Base-by-base conservation (phyloP, 64 coral and sea anemone genomes). In the Platygyra sinensis region DNA sequence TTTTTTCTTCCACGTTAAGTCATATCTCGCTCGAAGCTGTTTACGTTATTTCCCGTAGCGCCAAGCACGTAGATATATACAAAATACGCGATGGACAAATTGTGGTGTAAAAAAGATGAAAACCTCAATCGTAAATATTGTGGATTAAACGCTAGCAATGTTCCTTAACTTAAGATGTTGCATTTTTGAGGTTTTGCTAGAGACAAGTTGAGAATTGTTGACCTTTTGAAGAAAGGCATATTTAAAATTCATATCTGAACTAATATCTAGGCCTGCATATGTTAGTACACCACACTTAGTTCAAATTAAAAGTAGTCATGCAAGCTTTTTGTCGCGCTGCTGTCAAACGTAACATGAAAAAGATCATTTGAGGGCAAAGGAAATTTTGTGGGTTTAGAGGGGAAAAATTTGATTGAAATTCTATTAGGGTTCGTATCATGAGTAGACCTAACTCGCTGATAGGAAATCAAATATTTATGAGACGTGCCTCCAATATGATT, bases 391-490 rank as follows among this genome's bases (percentile, higher is more conserved):
- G 59, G 52, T 83, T 82, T 64, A 13, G 1, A 78, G 75, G 12
- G 9, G 30, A 27, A 80, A 80, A 62, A 32, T 80, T 32, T 31
- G 54, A 80, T 61, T 80, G 62, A 72, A 85, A 85, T 85, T 71
- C n/a, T 85, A 51, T 72, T 24, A 63, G 64, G 30, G 1, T 36
- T 28, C 10, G 63, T 71, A 51, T n/a, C 63, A 36, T 50, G 33
- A 69, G 81, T 72, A 85, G 71, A 72, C 81, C 39, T 14, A 50
- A 85, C 62, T 38, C 39, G 24, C 22, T 29, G 12, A 72, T 51
- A 71, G 63, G 62, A 85, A 85, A 85, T 85, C 9, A 85, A 85
- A 85, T 71, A 72, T 85, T 85, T 71, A 85, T 85, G 62, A 71
- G 62, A 24, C 67, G 4, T n/a, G 61, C 22, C 32, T 8, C 38